Evolutionary conservation across 2,888 invertebrate genomes (phyloP).

Genomic region (Pasiphila rectangulata): DNA sequence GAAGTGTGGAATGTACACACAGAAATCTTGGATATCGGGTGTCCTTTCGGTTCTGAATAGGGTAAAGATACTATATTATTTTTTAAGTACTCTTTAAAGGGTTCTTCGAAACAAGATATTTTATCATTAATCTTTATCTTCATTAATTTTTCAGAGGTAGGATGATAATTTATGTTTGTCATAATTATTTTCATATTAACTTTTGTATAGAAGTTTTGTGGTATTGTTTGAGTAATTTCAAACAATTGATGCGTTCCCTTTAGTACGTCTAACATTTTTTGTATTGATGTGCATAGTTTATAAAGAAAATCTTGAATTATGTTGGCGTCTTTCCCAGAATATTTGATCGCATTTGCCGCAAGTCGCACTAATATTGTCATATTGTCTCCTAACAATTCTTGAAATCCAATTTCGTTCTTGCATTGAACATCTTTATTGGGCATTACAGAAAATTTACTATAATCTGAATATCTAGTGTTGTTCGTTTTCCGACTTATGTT

Average conservation of each 20-base stretch:
- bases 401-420: too few relatives aligned
- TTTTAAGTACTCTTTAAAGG: not conserved
- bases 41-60: conserved; percentile 13
- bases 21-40: conserved; percentile 24
- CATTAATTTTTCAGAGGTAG: too few relatives aligned
- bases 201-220: conserved; percentile 12
- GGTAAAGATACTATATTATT: conserved; percentile 16
- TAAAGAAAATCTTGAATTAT: conserved; percentile 11
- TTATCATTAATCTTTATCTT: not conserved
- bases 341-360: conserved; percentile 8
- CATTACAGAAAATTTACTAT: too few relatives aligned
- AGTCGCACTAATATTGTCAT: conserved; percentile 5
- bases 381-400: too few relatives aligned
- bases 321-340: conserved; percentile 16
- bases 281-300: conserved; percentile 10
- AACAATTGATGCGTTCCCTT: conserved; percentile 6
- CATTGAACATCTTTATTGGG: too few relatives aligned
- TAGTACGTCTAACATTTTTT: conserved; percentile 4
- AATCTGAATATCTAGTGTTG: too few relatives aligned
- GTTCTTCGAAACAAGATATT: conserved; percentile 2
- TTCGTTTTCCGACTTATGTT: too few relatives aligned
- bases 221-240: not conserved
- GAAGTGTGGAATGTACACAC: conserved; percentile 29
- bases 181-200: conserved; percentile 11
- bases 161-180: conserved; percentile 6